Evolutionary conservation across 2,797 vertebrate genomes (phyloP).

Genomic region (Neosalanx taihuensis): DNA sequence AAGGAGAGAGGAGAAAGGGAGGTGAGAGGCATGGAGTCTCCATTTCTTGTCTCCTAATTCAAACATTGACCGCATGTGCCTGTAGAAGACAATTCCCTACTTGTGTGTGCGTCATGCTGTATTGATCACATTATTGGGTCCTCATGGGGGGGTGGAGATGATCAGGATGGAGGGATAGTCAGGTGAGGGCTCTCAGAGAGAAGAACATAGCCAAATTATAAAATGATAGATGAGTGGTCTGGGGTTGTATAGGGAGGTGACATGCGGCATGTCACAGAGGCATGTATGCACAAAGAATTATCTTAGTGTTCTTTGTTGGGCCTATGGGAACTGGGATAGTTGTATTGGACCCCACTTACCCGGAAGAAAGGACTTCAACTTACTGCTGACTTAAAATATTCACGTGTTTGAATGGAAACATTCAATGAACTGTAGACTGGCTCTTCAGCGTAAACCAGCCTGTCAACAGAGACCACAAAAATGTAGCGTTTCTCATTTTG

Average conservation of each 20-base stretch:
- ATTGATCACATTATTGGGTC: too few species aligned
- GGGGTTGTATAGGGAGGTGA: too few species aligned
- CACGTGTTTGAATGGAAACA: conserved; percentile 5
- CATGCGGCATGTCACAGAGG: too few species aligned
- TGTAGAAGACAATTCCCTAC: conserved; percentile 80
- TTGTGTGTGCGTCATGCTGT: conserved; percentile 62
- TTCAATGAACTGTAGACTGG: conserved; percentile 8
- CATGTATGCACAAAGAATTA: neutral
- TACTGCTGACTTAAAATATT: too few species aligned
- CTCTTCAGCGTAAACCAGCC: neutral
- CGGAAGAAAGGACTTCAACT: neutral
- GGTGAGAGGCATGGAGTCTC: conserved; percentile 5
- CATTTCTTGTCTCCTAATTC: conserved; percentile 53
- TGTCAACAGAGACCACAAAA: conserved; percentile 1
- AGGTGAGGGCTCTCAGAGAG: too few species aligned
- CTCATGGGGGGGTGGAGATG: too few species aligned
- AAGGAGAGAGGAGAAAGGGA: too few species aligned
- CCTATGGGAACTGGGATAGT: neutral
- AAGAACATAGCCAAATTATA: too few species aligned
- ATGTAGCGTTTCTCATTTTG: neutral
- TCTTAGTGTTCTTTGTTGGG: neutral
- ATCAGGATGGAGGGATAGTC: too few species aligned
- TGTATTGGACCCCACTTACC: neutral
- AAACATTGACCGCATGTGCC: conserved; percentile 72
- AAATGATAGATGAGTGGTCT: too few species aligned